Base-by-base conservation (phyloP, 2,888 invertebrate genomes). In the Darwinula stevensoni region DNA sequence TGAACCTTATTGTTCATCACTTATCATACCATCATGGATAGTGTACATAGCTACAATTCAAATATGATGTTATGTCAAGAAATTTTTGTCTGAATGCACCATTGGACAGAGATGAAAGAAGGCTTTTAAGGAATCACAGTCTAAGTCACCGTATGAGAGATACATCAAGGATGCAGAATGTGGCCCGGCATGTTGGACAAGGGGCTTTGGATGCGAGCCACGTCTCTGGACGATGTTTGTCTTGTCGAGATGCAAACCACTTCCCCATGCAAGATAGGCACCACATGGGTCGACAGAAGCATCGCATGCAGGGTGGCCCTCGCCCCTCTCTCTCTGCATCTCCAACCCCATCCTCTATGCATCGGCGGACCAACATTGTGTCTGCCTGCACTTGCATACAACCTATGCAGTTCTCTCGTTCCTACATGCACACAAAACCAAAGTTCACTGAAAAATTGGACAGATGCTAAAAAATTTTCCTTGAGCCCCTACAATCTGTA, bases 261-360 rank as follows among this genome's bases (percentile, higher is more conserved):
- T 67, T 66, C 0, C 65, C 74, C 58, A 78, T 62, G 49, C 78
- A 86, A 39, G 69, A 63, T 14, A 63, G 54, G 53, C 84, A 86
- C 82, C 84, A 84, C 63, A 82, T 67, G 15, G 78, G 82, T 32
- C 74, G 65, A 47, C 73, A 75, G 45, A 63, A 65, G 45, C 73
- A 74, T 32, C 48, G 54, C 12, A 46, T 47, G 43, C 67, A 67
- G 35, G 45, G 36, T 3, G 43, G 50, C 14, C 37, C 39, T 1
- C 35, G 48, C 45, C 45, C 45, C 12, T 55, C 56, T 31, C 56
- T 55, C 4, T 47, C 40, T 32, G 52, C 51, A 12, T 55, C 48
- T 15, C 44, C 49, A 46, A 22, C 22, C 9, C n/a, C n/a, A 6
- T 22, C 22, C n/a, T 22, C 22, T n/a, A 22, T 6, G 22, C 78